phyloP scores from a whole-genome alignment of 2,888 invertebrate genomes.

The Torymus aiolomorphi region DNA sequence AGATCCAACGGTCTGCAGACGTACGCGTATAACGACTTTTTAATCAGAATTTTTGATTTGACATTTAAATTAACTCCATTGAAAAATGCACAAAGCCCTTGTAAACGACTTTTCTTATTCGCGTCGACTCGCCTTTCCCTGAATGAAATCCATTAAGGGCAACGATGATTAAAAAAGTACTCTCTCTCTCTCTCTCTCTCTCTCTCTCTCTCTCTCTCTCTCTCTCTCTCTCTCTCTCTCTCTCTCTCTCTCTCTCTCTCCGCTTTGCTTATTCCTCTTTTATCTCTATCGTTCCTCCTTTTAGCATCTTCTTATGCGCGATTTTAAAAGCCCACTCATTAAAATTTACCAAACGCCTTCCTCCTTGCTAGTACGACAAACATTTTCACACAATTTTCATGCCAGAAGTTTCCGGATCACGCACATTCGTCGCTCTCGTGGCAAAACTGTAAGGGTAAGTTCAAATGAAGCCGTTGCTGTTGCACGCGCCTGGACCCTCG shows the following conservation, averaged over 20 bases:
- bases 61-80: not conserved
- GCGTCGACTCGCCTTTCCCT: not conserved
- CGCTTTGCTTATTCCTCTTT: not conserved
- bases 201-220: too few relatives aligned
- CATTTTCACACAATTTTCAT: too few relatives aligned
- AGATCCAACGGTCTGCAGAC: too few relatives aligned
- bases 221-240: too few relatives aligned
- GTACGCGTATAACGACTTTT: too few relatives aligned
- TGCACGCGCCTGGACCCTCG: too few relatives aligned
- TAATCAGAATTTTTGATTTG: too few relatives aligned
- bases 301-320: not conserved
- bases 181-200: not conserved
- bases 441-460: too few relatives aligned
- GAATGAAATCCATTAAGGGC: slow-evolving; percentile 37
- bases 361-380: too few relatives aligned
- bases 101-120: slow-evolving; percentile 39
- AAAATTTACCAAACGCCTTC: slow-evolving; percentile 29
- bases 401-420: too few relatives aligned
- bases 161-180: slow-evolving; percentile 40
- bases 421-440: too few relatives aligned
- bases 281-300: not conserved
- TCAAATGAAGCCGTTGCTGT: too few relatives aligned
- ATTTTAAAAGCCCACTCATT: slow-evolving; percentile 20
- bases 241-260: not conserved
- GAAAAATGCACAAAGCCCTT: slow-evolving; percentile 7